Evolutionary conservation across 2,113 vertebrate species (phyloP).

Genomic region (Piaya cayana): DNA sequence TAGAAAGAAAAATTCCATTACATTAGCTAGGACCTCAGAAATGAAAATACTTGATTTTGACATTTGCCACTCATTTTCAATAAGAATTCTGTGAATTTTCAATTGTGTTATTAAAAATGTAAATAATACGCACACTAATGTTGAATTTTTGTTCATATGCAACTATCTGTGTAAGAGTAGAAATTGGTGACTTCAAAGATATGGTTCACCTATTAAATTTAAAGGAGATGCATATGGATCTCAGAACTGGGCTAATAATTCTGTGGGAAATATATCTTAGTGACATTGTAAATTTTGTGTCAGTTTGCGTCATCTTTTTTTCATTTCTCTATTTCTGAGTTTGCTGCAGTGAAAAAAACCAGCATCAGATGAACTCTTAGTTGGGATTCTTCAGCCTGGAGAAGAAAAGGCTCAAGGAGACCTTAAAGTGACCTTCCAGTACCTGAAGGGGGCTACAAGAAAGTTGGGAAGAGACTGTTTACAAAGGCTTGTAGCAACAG

Average conservation of each 20-base stretch:
- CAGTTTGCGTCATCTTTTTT: neutral
- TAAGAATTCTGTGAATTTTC: neutral
- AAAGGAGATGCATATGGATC: neutral
- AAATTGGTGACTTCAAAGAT: neutral
- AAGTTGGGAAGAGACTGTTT: no score
- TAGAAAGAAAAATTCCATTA: conserved; percentile 29
- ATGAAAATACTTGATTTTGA: neutral
- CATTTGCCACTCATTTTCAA: neutral
- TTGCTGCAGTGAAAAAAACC: neutral
- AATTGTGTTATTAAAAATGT: neutral
- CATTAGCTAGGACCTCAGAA: neutral
- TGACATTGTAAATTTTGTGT: neutral
- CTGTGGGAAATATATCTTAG: neutral
- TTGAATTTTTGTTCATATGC: neutral
- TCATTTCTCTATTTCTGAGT: neutral
- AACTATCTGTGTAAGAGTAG: neutral
- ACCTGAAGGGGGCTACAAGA: no score
- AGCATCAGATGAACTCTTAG: neutral
- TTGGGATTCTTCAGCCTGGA: no score
- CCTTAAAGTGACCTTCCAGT: no score
- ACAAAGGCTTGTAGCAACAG: no score
- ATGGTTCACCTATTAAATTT: neutral
- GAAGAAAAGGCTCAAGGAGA: no score
- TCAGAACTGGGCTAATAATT: neutral
- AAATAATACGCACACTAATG: neutral